A percentile compares a stretch with the other conserved stretches of the same genome.
Conservation (phyloP, 1,140 invertebrate species). For the Pararge aegeria region DNA sequence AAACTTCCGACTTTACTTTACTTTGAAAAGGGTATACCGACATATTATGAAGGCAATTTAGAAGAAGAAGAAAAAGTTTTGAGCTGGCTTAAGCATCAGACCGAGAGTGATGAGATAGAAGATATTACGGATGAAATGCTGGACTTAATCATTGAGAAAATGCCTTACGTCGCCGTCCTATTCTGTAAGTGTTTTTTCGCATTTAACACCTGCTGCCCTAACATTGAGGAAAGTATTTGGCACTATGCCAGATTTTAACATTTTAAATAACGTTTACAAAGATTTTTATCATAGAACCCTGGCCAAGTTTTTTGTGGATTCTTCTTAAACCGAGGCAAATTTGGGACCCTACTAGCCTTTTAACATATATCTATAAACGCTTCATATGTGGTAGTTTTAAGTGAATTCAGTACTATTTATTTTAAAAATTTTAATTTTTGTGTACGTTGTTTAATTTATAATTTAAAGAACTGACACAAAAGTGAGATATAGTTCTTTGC, state of each 20-base stretch:
- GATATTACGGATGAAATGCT: conserved; percentile 97
- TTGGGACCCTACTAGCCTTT: too few relatives aligned
- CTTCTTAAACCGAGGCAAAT: too few relatives aligned
- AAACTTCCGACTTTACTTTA: conserved; percentile 92
- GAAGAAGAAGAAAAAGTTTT: conserved; percentile 95
- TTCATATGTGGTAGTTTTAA: too few relatives aligned
- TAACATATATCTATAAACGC: too few relatives aligned
- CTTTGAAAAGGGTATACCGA: conserved; percentile 95
- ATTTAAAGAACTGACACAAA: conserved; percentile 65
- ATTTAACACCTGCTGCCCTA: conserved; percentile 31
- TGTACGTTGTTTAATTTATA: too few relatives aligned
- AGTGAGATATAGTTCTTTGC: conserved; percentile 70
- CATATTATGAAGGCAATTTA: conserved; percentile 93
- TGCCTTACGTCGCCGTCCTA: conserved; percentile 92
- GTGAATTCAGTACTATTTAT: too few relatives aligned
- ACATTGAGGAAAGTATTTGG: conserved; percentile 25
- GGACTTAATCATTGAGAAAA: conserved; percentile 93
- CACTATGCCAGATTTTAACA: conserved; percentile 15
- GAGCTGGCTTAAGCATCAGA: conserved; percentile 92
- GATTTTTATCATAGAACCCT: too few relatives aligned
- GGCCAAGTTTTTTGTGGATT: too few relatives aligned
- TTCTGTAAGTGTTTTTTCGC: conserved; percentile 88
- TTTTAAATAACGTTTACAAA: conserved; percentile 5
- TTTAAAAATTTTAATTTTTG: too few relatives aligned
- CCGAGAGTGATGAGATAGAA: conserved; percentile 94